These are phyloP conservation scores for Rhinatrema bivittatum DNA, from an alignment of 2,797 vertebrate genomes.

Conservation along the genomic window DNA sequence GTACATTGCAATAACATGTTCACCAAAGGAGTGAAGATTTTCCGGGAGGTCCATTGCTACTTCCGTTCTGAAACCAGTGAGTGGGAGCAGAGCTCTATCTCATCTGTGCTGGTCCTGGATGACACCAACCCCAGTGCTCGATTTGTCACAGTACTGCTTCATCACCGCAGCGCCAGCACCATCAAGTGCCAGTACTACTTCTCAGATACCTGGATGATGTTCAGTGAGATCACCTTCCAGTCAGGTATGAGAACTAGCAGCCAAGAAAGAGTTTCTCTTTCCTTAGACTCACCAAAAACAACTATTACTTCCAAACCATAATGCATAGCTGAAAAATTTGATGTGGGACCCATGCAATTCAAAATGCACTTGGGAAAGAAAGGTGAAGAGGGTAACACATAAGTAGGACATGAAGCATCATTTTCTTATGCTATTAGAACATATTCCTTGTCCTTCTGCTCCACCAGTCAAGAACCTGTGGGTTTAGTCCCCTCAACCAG, in stretches of 20 bases:
- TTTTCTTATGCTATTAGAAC: too few species aligned
- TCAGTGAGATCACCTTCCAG: slow-evolving; percentile 97
- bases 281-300: neutral
- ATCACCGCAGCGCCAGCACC: slow-evolving; percentile 90
- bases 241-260: slow-evolving; percentile 74
- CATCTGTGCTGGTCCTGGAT: slow-evolving; percentile 76
- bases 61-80: slow-evolving; percentile 78
- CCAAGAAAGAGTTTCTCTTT: neutral
- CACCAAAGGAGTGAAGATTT: slow-evolving; percentile 76
- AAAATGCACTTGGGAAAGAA: too few species aligned
- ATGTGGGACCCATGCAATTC: too few species aligned
- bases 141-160: slow-evolving; percentile 82
- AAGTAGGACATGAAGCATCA: too few species aligned
- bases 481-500: too few species aligned
- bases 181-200: slow-evolving; percentile 97
- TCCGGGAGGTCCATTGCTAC: slow-evolving; percentile 84
- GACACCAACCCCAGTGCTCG: slow-evolving; percentile 82
- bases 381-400: too few species aligned
- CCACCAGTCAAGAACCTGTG: too few species aligned
- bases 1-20: slow-evolving; percentile 98
- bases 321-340: neutral
- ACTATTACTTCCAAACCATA: neutral
- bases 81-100: slow-evolving; percentile 75
- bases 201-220: slow-evolving; percentile 92
- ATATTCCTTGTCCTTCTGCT: too few species aligned